phyloP scores from a whole-genome alignment of 2,113 vertebrate genomes.

The Paraplagusia blochii region DNA sequence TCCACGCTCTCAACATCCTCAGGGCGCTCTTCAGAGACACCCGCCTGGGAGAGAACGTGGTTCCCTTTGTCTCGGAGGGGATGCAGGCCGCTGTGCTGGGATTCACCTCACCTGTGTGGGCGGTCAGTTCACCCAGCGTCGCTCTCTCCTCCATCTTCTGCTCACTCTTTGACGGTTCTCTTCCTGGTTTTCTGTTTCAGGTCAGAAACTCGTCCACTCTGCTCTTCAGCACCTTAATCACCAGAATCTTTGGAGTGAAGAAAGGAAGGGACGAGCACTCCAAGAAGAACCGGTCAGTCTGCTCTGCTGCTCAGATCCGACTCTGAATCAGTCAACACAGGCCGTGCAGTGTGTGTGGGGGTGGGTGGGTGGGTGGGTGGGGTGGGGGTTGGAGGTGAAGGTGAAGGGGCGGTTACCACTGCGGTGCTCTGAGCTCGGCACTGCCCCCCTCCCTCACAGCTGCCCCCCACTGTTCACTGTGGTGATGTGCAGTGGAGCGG shows the following conservation, averaged over 20 bases:
- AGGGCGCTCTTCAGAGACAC: slow-evolving; percentile 92
- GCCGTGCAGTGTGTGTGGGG: too few species aligned
- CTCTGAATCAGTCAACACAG: too few species aligned
- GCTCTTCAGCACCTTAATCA: slow-evolving; percentile 95
- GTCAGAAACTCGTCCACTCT: slow-evolving; percentile 97
- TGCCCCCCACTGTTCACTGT: too few species aligned
- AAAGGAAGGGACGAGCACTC: slow-evolving; percentile 92
- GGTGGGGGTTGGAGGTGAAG: too few species aligned
- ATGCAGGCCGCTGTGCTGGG: slow-evolving; percentile 88
- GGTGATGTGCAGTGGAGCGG: too few species aligned
- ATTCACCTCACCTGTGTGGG: slow-evolving; percentile 93
- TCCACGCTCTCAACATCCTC: slow-evolving; percentile 95
- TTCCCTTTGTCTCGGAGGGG: slow-evolving; percentile 90
- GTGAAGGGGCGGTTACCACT: too few species aligned
- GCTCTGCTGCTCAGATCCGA: slow-evolving; percentile 5
- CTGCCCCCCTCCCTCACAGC: too few species aligned
- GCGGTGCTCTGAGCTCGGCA: too few species aligned
- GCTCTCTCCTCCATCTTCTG: neutral
- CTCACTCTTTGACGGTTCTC: neutral
- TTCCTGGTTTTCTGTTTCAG: slow-evolving; percentile 61
- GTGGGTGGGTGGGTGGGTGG: too few species aligned
- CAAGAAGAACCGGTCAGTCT: slow-evolving; percentile 90
- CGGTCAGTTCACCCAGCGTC: slow-evolving; percentile 80
- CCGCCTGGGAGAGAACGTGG: slow-evolving; percentile 88
- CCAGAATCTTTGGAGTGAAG: slow-evolving; percentile 97